phyloP scores from a whole-genome alignment of 2,888 invertebrate species.

The Prionchulus punctatus region DNA sequence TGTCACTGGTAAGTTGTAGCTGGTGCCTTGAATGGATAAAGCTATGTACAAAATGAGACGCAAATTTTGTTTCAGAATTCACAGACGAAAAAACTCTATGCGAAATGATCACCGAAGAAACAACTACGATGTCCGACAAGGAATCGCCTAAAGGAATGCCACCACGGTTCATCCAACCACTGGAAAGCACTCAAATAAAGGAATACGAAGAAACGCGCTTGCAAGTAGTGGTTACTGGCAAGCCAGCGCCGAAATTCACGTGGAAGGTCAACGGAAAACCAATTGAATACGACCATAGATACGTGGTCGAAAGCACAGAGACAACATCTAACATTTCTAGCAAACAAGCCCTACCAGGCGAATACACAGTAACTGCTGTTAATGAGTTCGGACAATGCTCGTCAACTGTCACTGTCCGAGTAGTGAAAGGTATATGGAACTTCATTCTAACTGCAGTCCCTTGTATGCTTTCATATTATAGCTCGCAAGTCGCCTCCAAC shows the following conservation, averaged over 20 bases:
- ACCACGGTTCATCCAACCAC: neutral
- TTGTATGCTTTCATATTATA: too few relatives aligned
- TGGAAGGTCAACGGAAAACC: neutral
- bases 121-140: neutral
- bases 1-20: conserved; percentile 2
- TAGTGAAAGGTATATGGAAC: conserved; percentile 3
- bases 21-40: too few relatives aligned
- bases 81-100: too few relatives aligned
- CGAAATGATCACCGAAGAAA: too few relatives aligned
- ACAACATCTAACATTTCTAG: neutral
- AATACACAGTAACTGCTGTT: conserved; percentile 8
- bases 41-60: too few relatives aligned
- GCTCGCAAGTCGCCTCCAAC: too few relatives aligned
- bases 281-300: neutral
- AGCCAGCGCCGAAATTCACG: neutral
- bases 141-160: neutral
- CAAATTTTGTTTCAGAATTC: too few relatives aligned
- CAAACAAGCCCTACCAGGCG: neutral
- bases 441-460: too few relatives aligned
- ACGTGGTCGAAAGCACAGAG: neutral
- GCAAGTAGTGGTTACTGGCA: neutral
- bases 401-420: neutral
- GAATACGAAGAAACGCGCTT: neutral
- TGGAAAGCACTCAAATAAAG: neutral
- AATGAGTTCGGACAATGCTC: conserved; percentile 8